Evolutionary conservation across 2,113 vertebrate genomes (phyloP), one percentile per base, ranked within the genome.

Genomic region (Dryoscopus gambensis): DNA sequence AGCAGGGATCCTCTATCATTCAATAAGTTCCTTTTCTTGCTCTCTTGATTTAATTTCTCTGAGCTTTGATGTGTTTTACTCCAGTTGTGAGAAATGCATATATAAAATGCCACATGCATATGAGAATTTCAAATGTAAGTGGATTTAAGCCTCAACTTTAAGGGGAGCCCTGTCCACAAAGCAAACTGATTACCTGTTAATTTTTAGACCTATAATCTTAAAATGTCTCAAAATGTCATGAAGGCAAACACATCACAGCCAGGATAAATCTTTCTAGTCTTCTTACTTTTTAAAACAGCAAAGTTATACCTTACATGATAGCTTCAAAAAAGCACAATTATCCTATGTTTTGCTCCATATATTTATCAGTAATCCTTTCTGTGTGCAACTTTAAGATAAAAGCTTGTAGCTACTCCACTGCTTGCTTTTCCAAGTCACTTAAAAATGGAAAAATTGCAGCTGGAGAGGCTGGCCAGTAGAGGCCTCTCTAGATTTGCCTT

Each of bases 401-500:
- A 96, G 88, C 93, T 79, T 68, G 62, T 63, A 84, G 86, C 67
- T 95, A 33, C 73, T 84, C 35, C 52, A 44, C 56, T 20, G 42
- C 75, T 84, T 50, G 37, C 77, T 86, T 92, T 92, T 57, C 70
- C 71, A 65, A 87, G 92, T 83, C 84, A 37, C 78, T 90, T 74
- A 55, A 80, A 76, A 94, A 40, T 31, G 64, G 89, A n/a, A 91
- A 85, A 91, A 62, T 85, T 97, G 98, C 96, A 98, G 64, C 40
- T 97, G 84, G 97, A 94, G 87, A 78, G 50, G 47, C 89, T 97
- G 97, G 84, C 99, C 99, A 98, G 99, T 98, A 99, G 99, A 99
- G 99, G 99, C 99, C 99, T 99, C 99, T 98, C 98, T 99, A 98
- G 99, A 98, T 98, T 99, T 98, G 98, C 98, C 96, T 98, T 98